phyloP scores from a whole-genome alignment of 2,797 vertebrate species.

The Neostethus bicornis region DNA sequence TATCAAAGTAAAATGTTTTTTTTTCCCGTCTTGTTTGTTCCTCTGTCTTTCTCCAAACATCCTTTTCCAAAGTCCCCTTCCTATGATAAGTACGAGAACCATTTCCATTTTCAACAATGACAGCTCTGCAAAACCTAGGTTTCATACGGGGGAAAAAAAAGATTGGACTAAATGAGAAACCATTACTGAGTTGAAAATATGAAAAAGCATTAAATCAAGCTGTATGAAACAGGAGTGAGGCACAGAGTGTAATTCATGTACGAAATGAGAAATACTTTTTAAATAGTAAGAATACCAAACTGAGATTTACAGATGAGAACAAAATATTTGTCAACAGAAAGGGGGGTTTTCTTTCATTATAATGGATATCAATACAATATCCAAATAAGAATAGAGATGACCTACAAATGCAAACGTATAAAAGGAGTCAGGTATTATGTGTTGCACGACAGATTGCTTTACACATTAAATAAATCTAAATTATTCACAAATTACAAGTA shows the following conservation, averaged over 20 bases:
- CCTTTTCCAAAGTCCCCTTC: constrained; percentile 35
- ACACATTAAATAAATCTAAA: no score
- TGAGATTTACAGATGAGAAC: no score
- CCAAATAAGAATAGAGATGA: neutral
- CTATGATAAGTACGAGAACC: constrained; percentile 39
- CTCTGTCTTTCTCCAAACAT: constrained; percentile 25
- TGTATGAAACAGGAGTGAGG: constrained; percentile 10
- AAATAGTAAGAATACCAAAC: neutral
- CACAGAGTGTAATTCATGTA: constrained; percentile 4
- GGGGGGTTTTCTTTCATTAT: neutral
- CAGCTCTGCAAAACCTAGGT: constrained; percentile 26
- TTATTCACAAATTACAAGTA: no score
- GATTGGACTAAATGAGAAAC: constrained; percentile 38
- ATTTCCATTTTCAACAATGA: constrained; percentile 46
- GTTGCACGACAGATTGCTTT: no score
- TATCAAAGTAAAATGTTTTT: constrained; percentile 4
- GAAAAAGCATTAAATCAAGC: constrained; percentile 38
- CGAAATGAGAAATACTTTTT: constrained; percentile 14
- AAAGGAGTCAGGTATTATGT: no score
- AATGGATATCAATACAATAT: neutral
- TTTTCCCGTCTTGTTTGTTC: neutral
- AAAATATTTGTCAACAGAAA: no score
- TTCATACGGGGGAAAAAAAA: constrained; percentile 21
- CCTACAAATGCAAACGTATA: neutral
- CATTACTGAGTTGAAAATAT: constrained; percentile 37